Evolutionary conservation across 2,888 invertebrate species (phyloP).

Genomic region (Phymatocera aterrima): DNA sequence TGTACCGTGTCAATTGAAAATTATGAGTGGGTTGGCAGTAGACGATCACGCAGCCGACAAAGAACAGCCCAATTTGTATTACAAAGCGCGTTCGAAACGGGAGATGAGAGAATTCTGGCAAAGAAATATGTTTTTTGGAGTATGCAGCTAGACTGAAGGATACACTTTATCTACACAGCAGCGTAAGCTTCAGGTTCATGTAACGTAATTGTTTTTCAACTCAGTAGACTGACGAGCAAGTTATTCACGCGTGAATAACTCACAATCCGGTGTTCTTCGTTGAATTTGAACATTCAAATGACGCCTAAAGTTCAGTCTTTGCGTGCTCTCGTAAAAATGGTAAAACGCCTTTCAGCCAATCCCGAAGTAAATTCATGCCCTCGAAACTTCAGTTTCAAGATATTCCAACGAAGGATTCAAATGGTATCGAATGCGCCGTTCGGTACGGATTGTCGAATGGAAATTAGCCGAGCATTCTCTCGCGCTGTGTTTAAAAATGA

Average conservation of each 20-base stretch:
- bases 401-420: neutral
- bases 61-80: neutral
- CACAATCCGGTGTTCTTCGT: neutral
- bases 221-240: neutral
- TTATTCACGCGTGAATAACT: slow-evolving; percentile 1
- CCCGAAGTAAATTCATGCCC: neutral
- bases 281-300: neutral
- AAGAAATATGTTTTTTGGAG: neutral
- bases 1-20: neutral
- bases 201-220: neutral
- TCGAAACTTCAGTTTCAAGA: neutral
- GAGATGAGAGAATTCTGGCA: neutral
- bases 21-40: neutral
- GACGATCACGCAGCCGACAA: neutral
- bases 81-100: neutral
- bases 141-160: neutral
- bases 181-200: neutral
- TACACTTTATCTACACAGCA: neutral
- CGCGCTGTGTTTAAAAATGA: neutral
- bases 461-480: neutral
- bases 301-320: neutral
- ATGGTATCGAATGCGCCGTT: slow-evolving; percentile 7
- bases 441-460: neutral
- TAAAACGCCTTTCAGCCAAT: neutral
- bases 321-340: neutral